A percentile compares a stretch with the other conserved stretches of the same genome.
phyloP scores from a whole-genome alignment of 2,888 invertebrate genomes.

The Bellardia pandia region DNA sequence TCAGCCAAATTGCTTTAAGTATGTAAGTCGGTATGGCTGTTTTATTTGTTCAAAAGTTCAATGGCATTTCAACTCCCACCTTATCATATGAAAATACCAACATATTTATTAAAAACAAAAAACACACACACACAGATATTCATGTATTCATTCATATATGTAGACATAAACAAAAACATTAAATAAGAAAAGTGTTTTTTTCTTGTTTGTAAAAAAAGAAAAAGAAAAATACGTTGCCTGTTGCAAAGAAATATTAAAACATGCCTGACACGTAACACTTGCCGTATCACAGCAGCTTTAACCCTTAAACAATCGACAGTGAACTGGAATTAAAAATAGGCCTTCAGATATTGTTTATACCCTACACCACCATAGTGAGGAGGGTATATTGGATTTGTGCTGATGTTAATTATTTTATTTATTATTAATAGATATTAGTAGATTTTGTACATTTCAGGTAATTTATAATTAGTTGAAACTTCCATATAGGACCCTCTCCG shows the following conservation, averaged over 20 bases:
- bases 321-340: too few species aligned
- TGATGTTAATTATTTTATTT: too few species aligned
- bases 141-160: neutral
- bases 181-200: neutral
- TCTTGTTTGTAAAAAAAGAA: neutral
- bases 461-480: too few species aligned
- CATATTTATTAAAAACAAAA: neutral
- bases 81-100: conserved; percentile 20
- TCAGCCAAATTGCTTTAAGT: neutral
- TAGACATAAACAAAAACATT: neutral
- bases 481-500: too few species aligned
- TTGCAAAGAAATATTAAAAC: conserved; percentile 8
- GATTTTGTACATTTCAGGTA: too few species aligned
- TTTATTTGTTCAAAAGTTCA: conserved; percentile 62
- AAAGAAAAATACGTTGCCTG: neutral
- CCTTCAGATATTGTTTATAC: too few species aligned
- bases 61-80: conserved; percentile 72
- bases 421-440: too few species aligned
- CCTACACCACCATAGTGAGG: too few species aligned
- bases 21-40: neutral
- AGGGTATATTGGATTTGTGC: too few species aligned
- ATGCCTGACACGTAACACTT: conserved; percentile 56
- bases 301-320: neutral
- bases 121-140: neutral
- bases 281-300: conserved; percentile 48